Evolutionary conservation across 2,113 vertebrate genomes (phyloP).

Genomic region (Xenopus laevis): DNA sequence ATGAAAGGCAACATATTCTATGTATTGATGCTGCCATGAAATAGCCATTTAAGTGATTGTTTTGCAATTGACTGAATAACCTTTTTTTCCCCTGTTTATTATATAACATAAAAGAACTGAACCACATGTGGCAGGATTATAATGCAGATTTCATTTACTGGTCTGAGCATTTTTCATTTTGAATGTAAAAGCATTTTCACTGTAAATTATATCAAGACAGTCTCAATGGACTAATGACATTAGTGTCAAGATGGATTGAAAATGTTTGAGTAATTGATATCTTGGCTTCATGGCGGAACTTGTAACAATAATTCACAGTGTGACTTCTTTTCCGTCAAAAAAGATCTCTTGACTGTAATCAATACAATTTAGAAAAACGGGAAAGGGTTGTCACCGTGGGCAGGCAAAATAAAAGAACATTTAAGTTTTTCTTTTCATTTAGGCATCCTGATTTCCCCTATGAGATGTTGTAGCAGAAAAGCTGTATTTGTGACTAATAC

Average conservation of each 20-base stretch:
- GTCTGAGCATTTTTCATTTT: slow-evolving; percentile 54
- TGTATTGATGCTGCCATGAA: slow-evolving; percentile 36
- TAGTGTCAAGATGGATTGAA: slow-evolving; percentile 71
- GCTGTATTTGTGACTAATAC: too few relatives aligned
- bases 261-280: slow-evolving; percentile 69
- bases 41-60: slow-evolving; percentile 67
- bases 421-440: not conserved
- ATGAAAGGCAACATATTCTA: not conserved
- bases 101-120: slow-evolving; percentile 65
- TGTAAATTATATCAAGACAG: slow-evolving; percentile 60
- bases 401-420: slow-evolving; percentile 2
- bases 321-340: slow-evolving; percentile 29
- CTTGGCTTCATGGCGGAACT: slow-evolving; percentile 40
- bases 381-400: slow-evolving; percentile 4
- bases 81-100: slow-evolving; percentile 63
- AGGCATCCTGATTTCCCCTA: not conserved
- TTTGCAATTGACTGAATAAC: slow-evolving; percentile 72
- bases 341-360: slow-evolving; percentile 31
- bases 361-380: slow-evolving; percentile 1
- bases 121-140: slow-evolving; percentile 56
- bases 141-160: slow-evolving; percentile 52
- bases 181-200: slow-evolving; percentile 55
- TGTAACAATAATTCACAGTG: not conserved
- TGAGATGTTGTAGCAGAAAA: not conserved
- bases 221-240: slow-evolving; percentile 71